phyloP scores from a whole-genome alignment of 2,888 invertebrate species.

The Parelbella ahira region DNA sequence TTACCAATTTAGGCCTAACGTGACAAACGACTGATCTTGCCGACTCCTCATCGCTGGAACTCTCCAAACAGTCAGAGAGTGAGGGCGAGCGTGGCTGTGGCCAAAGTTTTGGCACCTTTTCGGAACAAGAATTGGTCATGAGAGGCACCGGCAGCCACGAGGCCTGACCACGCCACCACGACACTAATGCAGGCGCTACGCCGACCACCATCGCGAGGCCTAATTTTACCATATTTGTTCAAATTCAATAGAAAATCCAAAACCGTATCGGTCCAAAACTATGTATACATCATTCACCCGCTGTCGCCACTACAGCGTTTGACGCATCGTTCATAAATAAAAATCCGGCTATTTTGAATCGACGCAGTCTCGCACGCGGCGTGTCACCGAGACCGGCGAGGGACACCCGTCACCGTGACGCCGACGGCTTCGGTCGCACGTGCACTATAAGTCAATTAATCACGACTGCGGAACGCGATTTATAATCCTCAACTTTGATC shows the following conservation, averaged over 20 bases:
- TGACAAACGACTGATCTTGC: slow-evolving; percentile 70
- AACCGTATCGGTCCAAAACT: slow-evolving; percentile 11
- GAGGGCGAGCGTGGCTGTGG: slow-evolving; percentile 65
- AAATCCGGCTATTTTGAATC: slow-evolving; percentile 61
- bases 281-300: slow-evolving; percentile 36
- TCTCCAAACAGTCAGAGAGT: slow-evolving; percentile 72
- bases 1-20: slow-evolving; percentile 71
- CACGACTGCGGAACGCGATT: slow-evolving; percentile 19
- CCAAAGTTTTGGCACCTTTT: slow-evolving; percentile 56
- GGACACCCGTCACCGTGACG: slow-evolving; percentile 50
- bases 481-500: slow-evolving; percentile 15
- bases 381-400: slow-evolving; percentile 51
- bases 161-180: slow-evolving; percentile 70
- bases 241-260: slow-evolving; percentile 20
- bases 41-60: slow-evolving; percentile 70
- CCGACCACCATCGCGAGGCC: slow-evolving; percentile 76
- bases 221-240: slow-evolving; percentile 62
- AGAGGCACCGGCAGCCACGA: slow-evolving; percentile 49
- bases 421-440: slow-evolving; percentile 39
- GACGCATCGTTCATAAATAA: slow-evolving; percentile 59
- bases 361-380: slow-evolving; percentile 57
- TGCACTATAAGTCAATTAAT: slow-evolving; percentile 33
- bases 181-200: slow-evolving; percentile 73
- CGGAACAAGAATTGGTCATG: slow-evolving; percentile 41
- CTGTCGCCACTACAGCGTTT: slow-evolving; percentile 28